Conservation (phyloP, 2,113 vertebrate species). For the Dasyprocta punctata region DNA sequence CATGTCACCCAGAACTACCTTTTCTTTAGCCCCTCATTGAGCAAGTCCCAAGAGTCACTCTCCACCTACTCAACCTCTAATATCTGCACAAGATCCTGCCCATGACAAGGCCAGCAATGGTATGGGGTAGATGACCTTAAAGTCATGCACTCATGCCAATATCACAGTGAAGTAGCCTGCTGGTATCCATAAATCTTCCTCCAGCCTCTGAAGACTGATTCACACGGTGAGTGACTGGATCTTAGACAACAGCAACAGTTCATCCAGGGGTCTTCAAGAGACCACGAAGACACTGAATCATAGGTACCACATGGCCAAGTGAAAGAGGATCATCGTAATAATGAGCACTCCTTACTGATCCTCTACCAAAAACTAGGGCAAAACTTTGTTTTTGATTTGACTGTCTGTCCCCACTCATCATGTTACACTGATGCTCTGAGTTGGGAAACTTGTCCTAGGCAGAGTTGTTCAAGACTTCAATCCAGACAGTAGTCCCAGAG, state of each 20-base stretch:
- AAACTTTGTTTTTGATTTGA: neutral
- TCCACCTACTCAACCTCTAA: slow-evolving; percentile 88
- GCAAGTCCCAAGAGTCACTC: slow-evolving; percentile 87
- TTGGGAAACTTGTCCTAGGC: neutral
- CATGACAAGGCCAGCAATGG: slow-evolving; percentile 78
- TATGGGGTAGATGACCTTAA: slow-evolving; percentile 81
- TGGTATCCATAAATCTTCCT: slow-evolving; percentile 87
- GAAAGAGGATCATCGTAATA: neutral
- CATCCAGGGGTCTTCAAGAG: slow-evolving; percentile 87
- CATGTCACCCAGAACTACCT: slow-evolving; percentile 81
- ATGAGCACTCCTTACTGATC: neutral
- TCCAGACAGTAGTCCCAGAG: neutral
- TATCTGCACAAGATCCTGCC: slow-evolving; percentile 58
- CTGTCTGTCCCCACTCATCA: neutral
- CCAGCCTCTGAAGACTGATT: slow-evolving; percentile 89
- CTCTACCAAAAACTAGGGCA: neutral
- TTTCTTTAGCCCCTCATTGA: slow-evolving; percentile 89
- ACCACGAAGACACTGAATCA: slow-evolving; percentile 64
- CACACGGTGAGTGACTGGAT: slow-evolving; percentile 90
- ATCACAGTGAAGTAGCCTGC: slow-evolving; percentile 81
- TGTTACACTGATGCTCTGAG: neutral
- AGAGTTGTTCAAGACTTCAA: neutral
- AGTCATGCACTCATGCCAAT: slow-evolving; percentile 54
- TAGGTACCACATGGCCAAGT: neutral
- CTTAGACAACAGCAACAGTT: slow-evolving; percentile 76